Percentiles rank a stretch among this genome's conserved stretches.
These are phyloP conservation scores for Chondrilla cf. caribensis DNA, from an alignment of 37 sponge, comb jelly and placozoan genomes.

Conservation along the genomic window DNA sequence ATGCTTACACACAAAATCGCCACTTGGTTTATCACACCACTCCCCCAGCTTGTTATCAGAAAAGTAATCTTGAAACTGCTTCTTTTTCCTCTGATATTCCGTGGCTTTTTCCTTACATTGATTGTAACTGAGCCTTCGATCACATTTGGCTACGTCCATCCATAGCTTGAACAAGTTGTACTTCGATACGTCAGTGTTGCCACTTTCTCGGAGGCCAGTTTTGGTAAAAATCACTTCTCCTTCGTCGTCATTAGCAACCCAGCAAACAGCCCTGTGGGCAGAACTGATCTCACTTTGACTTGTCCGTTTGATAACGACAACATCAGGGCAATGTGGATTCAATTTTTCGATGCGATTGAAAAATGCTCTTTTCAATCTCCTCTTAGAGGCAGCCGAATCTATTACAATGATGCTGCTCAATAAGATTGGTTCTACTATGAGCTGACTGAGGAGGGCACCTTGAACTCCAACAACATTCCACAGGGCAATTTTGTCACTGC, in stretches of 20 bases:
- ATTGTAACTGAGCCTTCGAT: neutral
- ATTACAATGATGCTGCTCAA: constrained; percentile 9
- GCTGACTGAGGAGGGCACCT: neutral
- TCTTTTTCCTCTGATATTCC: neutral
- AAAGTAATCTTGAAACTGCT: neutral
- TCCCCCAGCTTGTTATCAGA: neutral
- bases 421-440: neutral
- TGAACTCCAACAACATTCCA: constrained; percentile 18
- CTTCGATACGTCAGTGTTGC: neutral
- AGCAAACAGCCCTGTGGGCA: neutral
- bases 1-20: no score
- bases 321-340: no score
- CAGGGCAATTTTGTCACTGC: constrained; percentile 19
- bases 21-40: neutral
- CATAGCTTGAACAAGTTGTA: neutral
- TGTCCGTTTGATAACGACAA: no score
- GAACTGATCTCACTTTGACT: no score
- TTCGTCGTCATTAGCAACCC: neutral
- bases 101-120: neutral
- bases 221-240: neutral
- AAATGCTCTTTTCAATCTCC: neutral
- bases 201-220: neutral
- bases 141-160: neutral
- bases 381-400: neutral
- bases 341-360: neutral